Base-by-base conservation (phyloP, 2,888 invertebrate species). In the Cantharis rustica region DNA sequence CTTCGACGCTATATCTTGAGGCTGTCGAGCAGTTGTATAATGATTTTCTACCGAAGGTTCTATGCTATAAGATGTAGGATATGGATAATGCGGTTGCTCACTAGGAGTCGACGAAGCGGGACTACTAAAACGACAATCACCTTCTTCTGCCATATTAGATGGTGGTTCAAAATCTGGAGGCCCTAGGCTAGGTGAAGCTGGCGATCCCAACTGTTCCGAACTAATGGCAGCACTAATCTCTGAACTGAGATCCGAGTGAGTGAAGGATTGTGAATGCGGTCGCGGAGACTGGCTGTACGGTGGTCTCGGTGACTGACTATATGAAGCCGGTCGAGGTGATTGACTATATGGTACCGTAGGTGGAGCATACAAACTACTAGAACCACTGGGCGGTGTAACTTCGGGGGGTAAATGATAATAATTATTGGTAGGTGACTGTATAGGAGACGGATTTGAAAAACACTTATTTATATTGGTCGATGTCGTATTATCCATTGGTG, bases 1-100 rank as follows among this genome's bases (percentile, higher is more conserved):
- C 87, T 96, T 96, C 26, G 95, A 93, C n/a, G 95, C 93, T 47
- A 95, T 94, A 88, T 95, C 95, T 85, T 94, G 93, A 62, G 87
- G 86, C 89, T 91, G 83, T 85, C 89, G 80, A 84, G 88, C 85
- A 85, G 89, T 85, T 84, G 88, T 86, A 87, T 91, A 85, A 87
- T 90, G 85, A 85, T 82, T 75, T 16, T 83, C 82, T 20, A 82
- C 83, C 73, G 89, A 88, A 84, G 85, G 85, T 47, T 87, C 87
- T 84, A 86, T 86, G 76, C 86, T 86, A 82, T 87, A 88, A 15
- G 86, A 85, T 13, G 86, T 84, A 77, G 87, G 87, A 80, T 88
- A 88, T 26, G 86, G 83, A 81, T 86, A 85, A 78, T 87, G 87
- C 69, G 86, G 79, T 80, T 86, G 86, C 80, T 86, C 84, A 72